Evolutionary conservation across 2,113 vertebrate genomes (phyloP).

Genomic region (Hystrix cristata): DNA sequence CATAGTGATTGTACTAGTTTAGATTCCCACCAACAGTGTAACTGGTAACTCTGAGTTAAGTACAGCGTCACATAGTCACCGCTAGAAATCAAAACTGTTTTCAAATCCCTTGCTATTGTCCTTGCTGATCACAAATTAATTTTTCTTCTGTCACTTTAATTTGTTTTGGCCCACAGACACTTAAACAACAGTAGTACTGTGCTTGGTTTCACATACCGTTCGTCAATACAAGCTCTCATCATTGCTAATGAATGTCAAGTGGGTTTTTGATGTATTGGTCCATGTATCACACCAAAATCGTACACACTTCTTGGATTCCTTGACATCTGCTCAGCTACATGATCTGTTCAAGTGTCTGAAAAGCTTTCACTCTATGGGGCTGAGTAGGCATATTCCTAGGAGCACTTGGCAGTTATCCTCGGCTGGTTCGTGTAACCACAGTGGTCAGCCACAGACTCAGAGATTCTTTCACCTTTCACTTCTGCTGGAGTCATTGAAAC

Average conservation of each 20-base stretch:
- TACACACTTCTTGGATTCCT: background rate
- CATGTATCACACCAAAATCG: background rate
- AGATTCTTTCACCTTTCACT: background rate
- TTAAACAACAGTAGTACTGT: background rate
- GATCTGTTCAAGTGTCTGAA: background rate
- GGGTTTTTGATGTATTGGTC: background rate
- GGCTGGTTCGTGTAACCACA: rapidly evolving
- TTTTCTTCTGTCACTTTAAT: background rate
- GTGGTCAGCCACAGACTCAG: background rate
- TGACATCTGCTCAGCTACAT: background rate
- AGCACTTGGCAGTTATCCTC: too few relatives aligned
- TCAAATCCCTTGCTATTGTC: background rate
- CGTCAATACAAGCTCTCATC: background rate
- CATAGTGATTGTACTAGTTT: too few relatives aligned
- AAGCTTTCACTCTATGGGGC: background rate
- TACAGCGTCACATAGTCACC: background rate
- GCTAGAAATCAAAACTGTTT: background rate
- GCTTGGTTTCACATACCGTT: background rate
- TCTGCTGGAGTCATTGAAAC: background rate
- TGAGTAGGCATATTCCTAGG: background rate
- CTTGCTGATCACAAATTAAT: background rate
- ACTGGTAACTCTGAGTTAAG: background rate
- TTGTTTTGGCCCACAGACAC: background rate
- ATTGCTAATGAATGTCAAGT: background rate
- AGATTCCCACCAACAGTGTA: too few relatives aligned